These are phyloP conservation scores for Odobenus rosmarus DNA, from an alignment of 2,113 vertebrate species.

Conservation along the genomic window DNA sequence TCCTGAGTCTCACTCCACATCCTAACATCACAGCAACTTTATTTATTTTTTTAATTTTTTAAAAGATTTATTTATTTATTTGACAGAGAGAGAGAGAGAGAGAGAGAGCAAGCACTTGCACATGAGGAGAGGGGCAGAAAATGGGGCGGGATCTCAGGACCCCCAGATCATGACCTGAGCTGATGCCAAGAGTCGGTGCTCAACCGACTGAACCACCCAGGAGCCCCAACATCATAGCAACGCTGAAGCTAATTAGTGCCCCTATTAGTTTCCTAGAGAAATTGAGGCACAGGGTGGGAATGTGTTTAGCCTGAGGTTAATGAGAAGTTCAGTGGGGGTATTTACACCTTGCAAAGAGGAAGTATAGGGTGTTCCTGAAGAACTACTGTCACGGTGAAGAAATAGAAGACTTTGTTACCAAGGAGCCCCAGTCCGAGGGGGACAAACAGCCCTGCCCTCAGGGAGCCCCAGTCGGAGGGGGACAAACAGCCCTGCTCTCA, in stretches of 20 bases:
- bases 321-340: not conserved
- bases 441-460: not conserved
- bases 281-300: not conserved
- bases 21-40: not conserved
- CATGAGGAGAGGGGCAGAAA: not conserved
- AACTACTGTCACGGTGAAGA: not conserved
- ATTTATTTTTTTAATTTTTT: not conserved
- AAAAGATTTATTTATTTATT: not conserved
- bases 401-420: not conserved
- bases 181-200: not conserved
- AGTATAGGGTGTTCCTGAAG: not conserved
- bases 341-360: not conserved
- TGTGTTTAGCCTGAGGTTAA: not conserved
- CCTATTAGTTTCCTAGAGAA: not conserved
- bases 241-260: not conserved
- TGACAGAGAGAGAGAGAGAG: not conserved
- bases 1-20: not conserved
- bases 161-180: not conserved
- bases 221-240: not conserved
- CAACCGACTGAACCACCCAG: not conserved
- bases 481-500: accelerated
- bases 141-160: not conserved
- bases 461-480: not conserved
- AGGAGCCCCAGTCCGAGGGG: not conserved
- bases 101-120: not conserved